Percentiles rank a stretch among this genome's conserved stretches.
These are phyloP conservation scores for Tyria jacobaeae DNA, from an alignment of 2,888 invertebrate species.

Conservation along the genomic window DNA sequence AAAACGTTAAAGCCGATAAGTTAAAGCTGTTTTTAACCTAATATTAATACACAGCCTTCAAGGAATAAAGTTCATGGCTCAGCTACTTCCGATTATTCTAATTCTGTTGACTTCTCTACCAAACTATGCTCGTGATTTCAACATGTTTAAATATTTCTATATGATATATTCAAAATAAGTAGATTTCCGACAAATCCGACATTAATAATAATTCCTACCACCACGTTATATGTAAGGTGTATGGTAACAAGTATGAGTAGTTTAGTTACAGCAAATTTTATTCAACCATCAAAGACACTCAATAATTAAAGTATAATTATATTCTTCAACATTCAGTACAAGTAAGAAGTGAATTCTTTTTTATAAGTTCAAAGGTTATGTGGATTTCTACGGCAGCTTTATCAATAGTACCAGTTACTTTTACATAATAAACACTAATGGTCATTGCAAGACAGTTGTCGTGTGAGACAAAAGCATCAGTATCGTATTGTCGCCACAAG, in stretches of 20 bases:
- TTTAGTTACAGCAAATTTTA: neutral
- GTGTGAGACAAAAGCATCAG: neutral
- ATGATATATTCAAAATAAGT: neutral
- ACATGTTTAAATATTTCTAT: neutral
- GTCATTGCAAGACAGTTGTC: neutral
- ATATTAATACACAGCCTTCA: neutral
- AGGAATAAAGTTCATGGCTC: neutral
- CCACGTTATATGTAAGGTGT: neutral
- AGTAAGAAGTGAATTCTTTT: conserved; percentile 13
- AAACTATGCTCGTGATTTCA: neutral
- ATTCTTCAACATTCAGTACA: conserved; percentile 32
- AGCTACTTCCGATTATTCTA: neutral
- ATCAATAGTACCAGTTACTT: neutral
- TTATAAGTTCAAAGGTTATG: conserved; percentile 30
- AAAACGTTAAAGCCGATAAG: too few relatives aligned
- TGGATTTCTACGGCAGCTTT: neutral
- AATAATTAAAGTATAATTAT: neutral
- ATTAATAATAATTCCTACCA: neutral
- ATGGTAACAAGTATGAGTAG: neutral
- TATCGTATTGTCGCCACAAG: too few relatives aligned
- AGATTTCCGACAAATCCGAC: neutral
- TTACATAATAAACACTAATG: neutral
- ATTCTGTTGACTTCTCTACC: neutral
- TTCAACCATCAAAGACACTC: too few relatives aligned
- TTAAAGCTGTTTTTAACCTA: neutral